These are phyloP conservation scores for Lobophora halterata DNA, from an alignment of 2,888 invertebrate species.

Conservation along the genomic window DNA sequence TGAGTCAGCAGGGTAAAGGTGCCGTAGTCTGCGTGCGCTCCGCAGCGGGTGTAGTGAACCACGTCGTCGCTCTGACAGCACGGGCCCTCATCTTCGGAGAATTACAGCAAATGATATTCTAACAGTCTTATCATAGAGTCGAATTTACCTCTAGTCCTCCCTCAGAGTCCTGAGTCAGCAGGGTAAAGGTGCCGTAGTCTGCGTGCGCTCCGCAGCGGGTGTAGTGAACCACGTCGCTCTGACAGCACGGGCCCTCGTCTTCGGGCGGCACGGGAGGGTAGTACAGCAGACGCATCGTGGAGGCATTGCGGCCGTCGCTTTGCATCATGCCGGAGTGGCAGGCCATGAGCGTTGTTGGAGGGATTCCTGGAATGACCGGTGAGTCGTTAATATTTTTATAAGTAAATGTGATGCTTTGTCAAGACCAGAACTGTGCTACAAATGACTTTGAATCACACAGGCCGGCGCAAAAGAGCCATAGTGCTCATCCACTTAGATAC, in stretches of 20 bases:
- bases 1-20: too few species aligned
- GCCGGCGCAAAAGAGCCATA: too few species aligned
- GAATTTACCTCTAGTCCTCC: constrained; percentile 84
- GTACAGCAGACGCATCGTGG: constrained; percentile 85
- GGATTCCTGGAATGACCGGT: constrained; percentile 71
- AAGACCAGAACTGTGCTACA: too few species aligned
- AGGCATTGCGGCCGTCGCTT: constrained; percentile 82
- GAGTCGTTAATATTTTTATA: too few species aligned
- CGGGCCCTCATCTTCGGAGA: too few species aligned
- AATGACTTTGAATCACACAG: too few species aligned
- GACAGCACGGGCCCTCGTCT: constrained; percentile 75
- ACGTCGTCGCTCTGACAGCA: constrained; percentile 56
- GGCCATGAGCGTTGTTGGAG: constrained; percentile 81
- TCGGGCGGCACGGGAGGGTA: constrained; percentile 85
- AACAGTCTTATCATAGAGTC: constrained; percentile 54
- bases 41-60: too few species aligned
- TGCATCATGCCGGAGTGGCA: constrained; percentile 85
- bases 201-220: constrained; percentile 86
- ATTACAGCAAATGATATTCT: too few species aligned
- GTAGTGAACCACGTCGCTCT: constrained; percentile 55
- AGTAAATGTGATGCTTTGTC: too few species aligned
- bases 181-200: constrained; percentile 88
- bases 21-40: too few species aligned
- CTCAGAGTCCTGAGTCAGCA: constrained; percentile 87
- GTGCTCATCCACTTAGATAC: too few species aligned